phyloP scores from a whole-genome alignment of 2,888 invertebrate genomes.

The Sminthurinus aureus region DNA sequence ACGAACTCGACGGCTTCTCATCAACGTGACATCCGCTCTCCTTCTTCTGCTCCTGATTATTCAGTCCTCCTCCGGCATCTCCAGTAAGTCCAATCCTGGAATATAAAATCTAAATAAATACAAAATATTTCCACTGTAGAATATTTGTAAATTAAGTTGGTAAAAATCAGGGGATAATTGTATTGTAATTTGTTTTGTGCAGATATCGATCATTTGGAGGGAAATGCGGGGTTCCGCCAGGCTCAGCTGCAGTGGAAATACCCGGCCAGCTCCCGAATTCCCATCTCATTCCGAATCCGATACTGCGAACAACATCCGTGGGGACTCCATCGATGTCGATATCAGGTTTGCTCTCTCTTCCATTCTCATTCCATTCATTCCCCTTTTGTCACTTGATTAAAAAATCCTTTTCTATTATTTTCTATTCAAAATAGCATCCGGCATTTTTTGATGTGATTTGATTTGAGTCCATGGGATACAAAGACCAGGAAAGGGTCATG shows the following conservation, averaged over 20 bases:
- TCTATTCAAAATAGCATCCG: no score
- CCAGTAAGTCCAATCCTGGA: slow-evolving; percentile 34
- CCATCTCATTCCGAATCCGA: slow-evolving; percentile 70
- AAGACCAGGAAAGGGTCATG: no score
- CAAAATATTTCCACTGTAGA: no score
- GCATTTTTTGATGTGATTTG: no score
- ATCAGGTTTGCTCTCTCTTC: slow-evolving; percentile 65
- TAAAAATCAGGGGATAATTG: no score
- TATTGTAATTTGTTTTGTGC: no score
- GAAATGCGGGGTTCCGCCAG: slow-evolving; percentile 58
- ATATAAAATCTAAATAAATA: no score
- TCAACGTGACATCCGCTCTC: background rate
- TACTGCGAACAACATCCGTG: slow-evolving; percentile 83
- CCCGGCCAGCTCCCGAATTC: slow-evolving; percentile 46
- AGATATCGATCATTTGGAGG: slow-evolving; percentile 56
- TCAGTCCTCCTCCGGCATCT: slow-evolving; percentile 18
- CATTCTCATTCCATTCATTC: no score
- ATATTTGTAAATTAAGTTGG: no score
- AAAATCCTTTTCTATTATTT: no score
- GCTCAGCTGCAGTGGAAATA: slow-evolving; percentile 58
- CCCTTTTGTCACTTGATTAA: no score
- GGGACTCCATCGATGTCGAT: slow-evolving; percentile 78
- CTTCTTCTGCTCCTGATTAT: background rate
- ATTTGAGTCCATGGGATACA: no score
- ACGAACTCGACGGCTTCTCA: slow-evolving; percentile 9